Evolutionary conservation across 2,113 vertebrate species (phyloP).

Genomic region (Ceratotherium simum): DNA sequence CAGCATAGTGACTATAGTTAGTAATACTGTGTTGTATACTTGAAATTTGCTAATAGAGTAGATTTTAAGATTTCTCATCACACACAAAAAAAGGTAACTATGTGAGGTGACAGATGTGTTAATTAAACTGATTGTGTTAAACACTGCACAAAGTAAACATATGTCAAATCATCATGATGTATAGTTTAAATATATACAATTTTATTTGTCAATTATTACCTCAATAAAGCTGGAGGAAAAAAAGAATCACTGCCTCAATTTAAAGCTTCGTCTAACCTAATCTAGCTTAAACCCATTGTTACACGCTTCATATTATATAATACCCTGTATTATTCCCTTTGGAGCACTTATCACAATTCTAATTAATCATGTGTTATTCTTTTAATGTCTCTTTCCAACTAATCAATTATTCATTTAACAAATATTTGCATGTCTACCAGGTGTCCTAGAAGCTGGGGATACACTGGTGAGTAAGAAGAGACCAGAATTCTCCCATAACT

Average conservation of each 20-base stretch:
- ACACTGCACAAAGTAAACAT: not conserved
- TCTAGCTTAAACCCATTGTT: not conserved
- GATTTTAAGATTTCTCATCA: not conserved
- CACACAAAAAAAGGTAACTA: not conserved
- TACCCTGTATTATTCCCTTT: not conserved
- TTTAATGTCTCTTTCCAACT: not conserved
- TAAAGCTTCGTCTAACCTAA: slow-evolving; percentile 3
- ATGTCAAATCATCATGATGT: not conserved
- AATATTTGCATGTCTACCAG: slow-evolving; percentile 25
- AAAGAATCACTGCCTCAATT: not conserved
- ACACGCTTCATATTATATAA: not conserved
- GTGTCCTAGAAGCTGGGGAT: not conserved
- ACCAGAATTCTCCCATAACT: not conserved
- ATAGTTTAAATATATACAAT: not conserved
- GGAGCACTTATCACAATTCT: slow-evolving; percentile 15
- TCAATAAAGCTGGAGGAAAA: not conserved
- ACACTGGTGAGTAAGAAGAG: not conserved
- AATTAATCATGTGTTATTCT: not conserved
- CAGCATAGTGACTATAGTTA: not conserved
- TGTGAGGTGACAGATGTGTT: not conserved
- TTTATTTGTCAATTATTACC: not conserved
- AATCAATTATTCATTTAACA: slow-evolving; percentile 51
- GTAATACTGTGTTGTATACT: not conserved
- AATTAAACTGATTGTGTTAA: not conserved
- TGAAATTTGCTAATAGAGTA: not conserved